Evolutionary conservation across 1,140 invertebrate species (phyloP).

Genomic region (Archivesica marissinica): DNA sequence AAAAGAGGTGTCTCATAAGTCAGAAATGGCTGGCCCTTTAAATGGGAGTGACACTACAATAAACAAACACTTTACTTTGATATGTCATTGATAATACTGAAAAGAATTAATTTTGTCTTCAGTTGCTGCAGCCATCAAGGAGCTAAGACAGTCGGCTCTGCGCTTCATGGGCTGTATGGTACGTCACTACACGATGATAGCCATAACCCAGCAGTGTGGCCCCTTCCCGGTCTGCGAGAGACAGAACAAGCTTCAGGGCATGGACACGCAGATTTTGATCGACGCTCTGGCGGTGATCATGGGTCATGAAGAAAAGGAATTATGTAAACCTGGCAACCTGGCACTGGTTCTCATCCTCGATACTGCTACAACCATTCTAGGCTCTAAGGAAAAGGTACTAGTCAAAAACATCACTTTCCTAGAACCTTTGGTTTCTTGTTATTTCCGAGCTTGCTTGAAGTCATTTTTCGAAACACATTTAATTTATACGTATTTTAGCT

Average conservation of each 20-base stretch:
- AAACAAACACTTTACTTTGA: too few species aligned
- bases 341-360: conserved; percentile 95
- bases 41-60: too few species aligned
- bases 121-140: conserved; percentile 96
- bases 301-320: conserved; percentile 98
- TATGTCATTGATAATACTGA: background rate
- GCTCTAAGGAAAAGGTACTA: conserved; percentile 92
- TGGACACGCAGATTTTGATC: conserved; percentile 97
- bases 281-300: conserved; percentile 96
- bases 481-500: too few species aligned
- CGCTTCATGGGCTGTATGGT: conserved; percentile 94
- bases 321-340: conserved; percentile 96
- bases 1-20: too few species aligned
- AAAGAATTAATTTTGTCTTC: conserved; percentile 39
- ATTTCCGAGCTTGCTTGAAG: too few species aligned
- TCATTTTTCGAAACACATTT: too few species aligned
- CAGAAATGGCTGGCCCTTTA: too few species aligned
- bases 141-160: conserved; percentile 92
- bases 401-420: too few species aligned
- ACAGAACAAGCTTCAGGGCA: conserved; percentile 87
- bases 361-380: conserved; percentile 94
- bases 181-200: conserved; percentile 97
- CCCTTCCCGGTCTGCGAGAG: conserved; percentile 84
- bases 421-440: too few species aligned
- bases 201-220: conserved; percentile 93